phyloP scores from a whole-genome alignment of 2,888 invertebrate genomes.

The Eledone cirrhosa region DNA sequence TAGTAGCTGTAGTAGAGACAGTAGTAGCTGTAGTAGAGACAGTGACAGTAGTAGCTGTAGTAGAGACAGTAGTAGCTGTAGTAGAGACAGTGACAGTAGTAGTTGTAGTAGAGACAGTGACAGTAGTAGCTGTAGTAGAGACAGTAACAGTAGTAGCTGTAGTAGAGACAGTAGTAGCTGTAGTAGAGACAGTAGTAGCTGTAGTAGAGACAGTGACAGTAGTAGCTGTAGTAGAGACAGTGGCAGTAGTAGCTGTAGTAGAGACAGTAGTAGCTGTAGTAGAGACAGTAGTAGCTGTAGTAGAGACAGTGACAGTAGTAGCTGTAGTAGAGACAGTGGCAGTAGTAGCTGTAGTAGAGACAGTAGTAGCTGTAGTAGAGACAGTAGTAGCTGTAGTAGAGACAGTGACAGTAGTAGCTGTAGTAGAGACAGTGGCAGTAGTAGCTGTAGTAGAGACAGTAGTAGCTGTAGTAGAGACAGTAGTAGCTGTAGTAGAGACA shows the following conservation, averaged over 20 bases:
- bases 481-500: constrained; percentile 22
- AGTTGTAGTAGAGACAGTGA: not conserved
- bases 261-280: not conserved
- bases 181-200: constrained; percentile 8
- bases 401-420: not conserved
- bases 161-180: not conserved
- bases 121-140: constrained; percentile 8
- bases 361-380: not conserved
- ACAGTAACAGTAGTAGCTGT: constrained; percentile 3
- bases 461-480: constrained; percentile 11
- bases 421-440: too few species aligned
- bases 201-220: constrained; percentile 3
- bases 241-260: constrained; percentile 10
- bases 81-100: not conserved
- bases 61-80: constrained; percentile 16
- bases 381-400: not conserved
- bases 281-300: not conserved
- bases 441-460: constrained; percentile 11
- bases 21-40: constrained; percentile 2
- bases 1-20: not conserved
- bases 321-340: too few species aligned
- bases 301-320: not conserved
- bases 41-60: not conserved
- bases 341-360: not conserved
- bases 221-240: too few species aligned